phyloP scores from a whole-genome alignment of 2,797 vertebrate species.

The Crocidura indochinensis region DNA sequence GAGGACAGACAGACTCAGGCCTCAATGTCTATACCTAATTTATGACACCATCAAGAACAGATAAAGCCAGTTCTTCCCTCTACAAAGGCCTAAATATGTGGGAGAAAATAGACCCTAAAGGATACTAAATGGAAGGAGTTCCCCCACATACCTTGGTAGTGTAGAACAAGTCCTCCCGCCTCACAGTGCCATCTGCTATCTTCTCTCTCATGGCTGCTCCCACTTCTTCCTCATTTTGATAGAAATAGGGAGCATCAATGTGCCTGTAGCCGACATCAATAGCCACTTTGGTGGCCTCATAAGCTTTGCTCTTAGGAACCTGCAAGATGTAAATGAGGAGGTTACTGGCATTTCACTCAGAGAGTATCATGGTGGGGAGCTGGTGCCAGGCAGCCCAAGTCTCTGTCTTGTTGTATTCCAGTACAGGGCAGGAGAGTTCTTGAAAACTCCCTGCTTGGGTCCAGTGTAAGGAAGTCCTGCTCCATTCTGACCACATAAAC shows the following conservation, averaged over 20 bases:
- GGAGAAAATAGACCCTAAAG: too few species aligned
- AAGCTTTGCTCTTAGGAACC: constrained; percentile 82
- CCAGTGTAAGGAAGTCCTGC: too few species aligned
- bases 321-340: constrained; percentile 83
- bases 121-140: too few species aligned
- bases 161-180: constrained; percentile 90
- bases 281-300: constrained; percentile 86
- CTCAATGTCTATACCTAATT: too few species aligned
- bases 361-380: too few species aligned
- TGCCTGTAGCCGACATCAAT: constrained; percentile 89
- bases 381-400: too few species aligned
- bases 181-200: constrained; percentile 87
- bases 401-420: too few species aligned
- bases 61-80: background rate
- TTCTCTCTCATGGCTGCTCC: constrained; percentile 86
- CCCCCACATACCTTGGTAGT: constrained; percentile 90
- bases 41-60: background rate
- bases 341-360: too few species aligned
- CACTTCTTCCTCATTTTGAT: constrained; percentile 90
- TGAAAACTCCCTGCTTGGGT: too few species aligned
- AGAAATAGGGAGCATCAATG: constrained; percentile 88
- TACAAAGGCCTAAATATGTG: background rate
- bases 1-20: too few species aligned
- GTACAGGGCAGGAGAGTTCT: too few species aligned
- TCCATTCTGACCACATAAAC: too few species aligned